Percentiles rank a stretch among this genome's conserved stretches.
Evolutionary conservation across 2,888 invertebrate species (phyloP).

Genomic region (Nemotelus pantherinus): DNA sequence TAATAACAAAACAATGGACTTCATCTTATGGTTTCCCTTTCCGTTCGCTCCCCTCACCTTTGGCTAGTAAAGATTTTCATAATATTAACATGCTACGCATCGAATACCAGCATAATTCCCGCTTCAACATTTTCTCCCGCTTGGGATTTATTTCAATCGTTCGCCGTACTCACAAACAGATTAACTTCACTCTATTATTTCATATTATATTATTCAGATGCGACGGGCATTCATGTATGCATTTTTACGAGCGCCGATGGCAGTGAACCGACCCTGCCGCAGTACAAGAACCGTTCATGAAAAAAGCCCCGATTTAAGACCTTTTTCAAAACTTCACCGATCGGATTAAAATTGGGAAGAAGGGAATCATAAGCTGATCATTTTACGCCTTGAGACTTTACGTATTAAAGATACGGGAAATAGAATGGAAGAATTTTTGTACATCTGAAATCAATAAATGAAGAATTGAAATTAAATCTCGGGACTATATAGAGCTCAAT

Average conservation of each 20-base stretch:
- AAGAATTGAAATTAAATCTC: not conserved
- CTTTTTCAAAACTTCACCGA: not conserved
- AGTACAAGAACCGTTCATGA: not conserved
- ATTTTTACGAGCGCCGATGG: not conserved
- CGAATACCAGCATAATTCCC: not conserved
- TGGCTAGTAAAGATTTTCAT: not conserved
- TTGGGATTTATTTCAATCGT: not conserved
- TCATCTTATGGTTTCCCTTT: not conserved
- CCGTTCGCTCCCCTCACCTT: not conserved
- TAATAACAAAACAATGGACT: too few relatives aligned
- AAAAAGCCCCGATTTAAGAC: not conserved
- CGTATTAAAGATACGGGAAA: not conserved
- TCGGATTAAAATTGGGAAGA: not conserved
- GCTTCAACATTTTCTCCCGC: not conserved
- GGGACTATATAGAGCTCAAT: too few relatives aligned
- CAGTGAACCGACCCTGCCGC: not conserved
- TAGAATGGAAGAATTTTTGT: not conserved
- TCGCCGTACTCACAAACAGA: not conserved
- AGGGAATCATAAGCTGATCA: not conserved
- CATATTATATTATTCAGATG: not conserved
- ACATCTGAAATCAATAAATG: not conserved
- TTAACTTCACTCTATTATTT: conserved; percentile 12
- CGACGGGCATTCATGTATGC: too few relatives aligned
- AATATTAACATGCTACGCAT: not conserved
- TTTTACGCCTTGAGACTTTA: not conserved